Conservation (phyloP, 2,797 vertebrate species). For the Crax fasciolata region DNA sequence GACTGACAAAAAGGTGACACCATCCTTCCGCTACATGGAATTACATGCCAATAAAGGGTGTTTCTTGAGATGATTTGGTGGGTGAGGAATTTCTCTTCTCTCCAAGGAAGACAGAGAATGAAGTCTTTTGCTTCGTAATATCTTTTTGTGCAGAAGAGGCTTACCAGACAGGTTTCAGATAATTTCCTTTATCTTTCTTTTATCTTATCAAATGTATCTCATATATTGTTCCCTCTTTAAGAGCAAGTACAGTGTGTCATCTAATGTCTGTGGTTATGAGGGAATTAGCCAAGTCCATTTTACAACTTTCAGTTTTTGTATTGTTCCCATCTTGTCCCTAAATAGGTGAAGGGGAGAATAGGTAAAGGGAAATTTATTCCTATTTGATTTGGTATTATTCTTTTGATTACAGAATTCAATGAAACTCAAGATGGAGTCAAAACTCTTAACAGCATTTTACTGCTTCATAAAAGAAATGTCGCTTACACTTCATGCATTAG, state of each 20-base stretch:
- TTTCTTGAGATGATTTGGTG: neutral
- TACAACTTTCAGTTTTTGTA: neutral
- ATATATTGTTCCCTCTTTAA: neutral
- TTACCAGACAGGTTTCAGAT: neutral
- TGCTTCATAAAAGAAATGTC: constrained; percentile 60
- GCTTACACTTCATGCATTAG: constrained; percentile 62
- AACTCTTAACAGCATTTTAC: constrained; percentile 74
- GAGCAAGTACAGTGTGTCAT: neutral
- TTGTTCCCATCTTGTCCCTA: neutral
- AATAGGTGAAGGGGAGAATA: constrained; percentile 8
- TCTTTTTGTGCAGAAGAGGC: neutral
- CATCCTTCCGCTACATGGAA: neutral
- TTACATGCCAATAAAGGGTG: accelerated
- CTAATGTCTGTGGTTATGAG: neutral
- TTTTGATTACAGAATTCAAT: constrained; percentile 76
- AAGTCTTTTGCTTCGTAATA: neutral
- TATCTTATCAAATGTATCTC: neutral
- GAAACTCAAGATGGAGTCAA: constrained; percentile 62
- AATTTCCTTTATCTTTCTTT: neutral
- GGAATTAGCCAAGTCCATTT: neutral
- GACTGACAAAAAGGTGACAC: constrained; percentile 24
- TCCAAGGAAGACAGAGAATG: neutral
- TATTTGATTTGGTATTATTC: constrained; percentile 57
- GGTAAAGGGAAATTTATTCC: constrained; percentile 46
- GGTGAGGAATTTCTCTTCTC: neutral